Evolutionary conservation across 2,888 invertebrate species (phyloP), one percentile per base, ranked within the genome.

Genomic region (Leucozona laternaria): DNA sequence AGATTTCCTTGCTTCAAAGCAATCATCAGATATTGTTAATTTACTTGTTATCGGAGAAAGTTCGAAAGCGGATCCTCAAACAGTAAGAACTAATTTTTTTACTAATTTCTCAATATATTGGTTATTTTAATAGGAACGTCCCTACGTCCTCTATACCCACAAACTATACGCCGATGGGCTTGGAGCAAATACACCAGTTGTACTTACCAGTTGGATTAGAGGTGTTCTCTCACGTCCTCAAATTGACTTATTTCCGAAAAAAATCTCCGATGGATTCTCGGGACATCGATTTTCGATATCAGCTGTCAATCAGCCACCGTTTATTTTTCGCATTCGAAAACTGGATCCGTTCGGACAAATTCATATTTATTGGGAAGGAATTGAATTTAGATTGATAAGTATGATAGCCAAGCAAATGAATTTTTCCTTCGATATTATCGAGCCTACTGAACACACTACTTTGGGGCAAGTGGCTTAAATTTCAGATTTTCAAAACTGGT

Each of bases 111-210:
- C 1, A 7, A 15, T 15, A 10, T n/a, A 25, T 15, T 10, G 6
- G 4, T 17, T 57, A 15, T 43, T 34, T 17, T 4, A 25, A n/a
- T 88, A 95, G 95, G 95, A 95, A 92, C 93, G 95, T 0, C 95
- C 96, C 15, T 96, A 94, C 90, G 95, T 96, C 88, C 91, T 97
- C 66, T 96, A 96, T 90, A 96, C 96, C 0, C 96, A 97, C 90
- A 94, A 94, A 88, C 91, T 97, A 50, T 96, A 95, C 90, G 93
- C 94, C 0, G 96, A 96, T 91, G 96, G 96, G 3, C 92, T 96
- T 88, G 96, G 96, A 31, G 94, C 95, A 0, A 96, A 96, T 90
- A 92, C 92, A 62, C 95, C 96, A 0, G 90, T 94, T 25, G 95
- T 97, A 0, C 89, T 97, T 11, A 96, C 95, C 25, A 96, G 96